Evolutionary conservation across 2,888 invertebrate species (phyloP).

Genomic region (Plagodis dolabraria): DNA sequence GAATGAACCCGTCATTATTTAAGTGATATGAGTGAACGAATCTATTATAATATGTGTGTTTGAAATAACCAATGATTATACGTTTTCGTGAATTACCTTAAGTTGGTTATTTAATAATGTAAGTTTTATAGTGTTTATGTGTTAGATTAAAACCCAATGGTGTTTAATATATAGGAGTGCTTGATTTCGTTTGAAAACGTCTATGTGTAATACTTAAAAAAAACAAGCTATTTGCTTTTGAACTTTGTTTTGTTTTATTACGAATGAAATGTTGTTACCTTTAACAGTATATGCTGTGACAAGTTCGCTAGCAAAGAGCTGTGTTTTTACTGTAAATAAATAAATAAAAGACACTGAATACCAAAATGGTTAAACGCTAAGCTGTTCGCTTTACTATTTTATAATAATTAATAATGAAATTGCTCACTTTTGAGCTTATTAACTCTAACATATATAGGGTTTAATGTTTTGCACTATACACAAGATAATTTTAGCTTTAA

Average conservation of each 20-base stretch:
- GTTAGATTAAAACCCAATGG: no score
- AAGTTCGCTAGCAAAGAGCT: no score
- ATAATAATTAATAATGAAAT: slow-evolving; percentile 22
- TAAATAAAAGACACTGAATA: neutral
- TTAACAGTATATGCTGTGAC: no score
- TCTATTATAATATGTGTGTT: no score
- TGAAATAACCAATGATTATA: no score
- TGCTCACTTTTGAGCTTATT: slow-evolving; percentile 40
- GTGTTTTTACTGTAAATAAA: neutral
- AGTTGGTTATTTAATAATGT: no score
- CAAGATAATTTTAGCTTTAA: slow-evolving; percentile 19
- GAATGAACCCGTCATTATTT: no score
- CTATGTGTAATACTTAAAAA: neutral
- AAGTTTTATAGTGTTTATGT: no score
- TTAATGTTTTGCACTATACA: slow-evolving; percentile 36
- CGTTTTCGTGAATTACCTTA: no score
- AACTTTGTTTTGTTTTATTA: neutral
- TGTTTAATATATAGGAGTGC: neutral
- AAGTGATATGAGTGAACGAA: no score
- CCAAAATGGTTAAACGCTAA: slow-evolving; percentile 2
- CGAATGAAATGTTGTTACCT: neutral
- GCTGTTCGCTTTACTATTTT: slow-evolving; percentile 18
- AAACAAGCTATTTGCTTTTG: slow-evolving; percentile 1
- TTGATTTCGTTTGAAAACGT: neutral
- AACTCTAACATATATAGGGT: slow-evolving; percentile 18